These are phyloP conservation scores for Vanessa tameamea DNA, from an alignment of 1,140 invertebrate genomes.

Conservation along the genomic window DNA sequence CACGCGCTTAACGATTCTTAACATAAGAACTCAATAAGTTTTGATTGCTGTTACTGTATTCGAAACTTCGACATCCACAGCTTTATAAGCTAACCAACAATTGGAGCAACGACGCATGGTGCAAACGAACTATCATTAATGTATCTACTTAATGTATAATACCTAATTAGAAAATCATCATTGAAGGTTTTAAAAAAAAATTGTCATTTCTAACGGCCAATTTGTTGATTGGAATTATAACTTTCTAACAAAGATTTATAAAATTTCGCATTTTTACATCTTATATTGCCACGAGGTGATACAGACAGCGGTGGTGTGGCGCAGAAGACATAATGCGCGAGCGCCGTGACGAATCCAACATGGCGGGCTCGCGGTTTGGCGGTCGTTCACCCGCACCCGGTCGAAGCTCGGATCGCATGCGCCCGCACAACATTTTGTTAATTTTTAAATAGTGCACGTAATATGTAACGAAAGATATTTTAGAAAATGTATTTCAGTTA, in stretches of 20 bases:
- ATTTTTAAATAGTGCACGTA: slow-evolving; percentile 36
- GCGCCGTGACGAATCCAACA: slow-evolving; percentile 75
- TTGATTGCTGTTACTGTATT: too few species aligned
- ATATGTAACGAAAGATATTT: slow-evolving; percentile 18
- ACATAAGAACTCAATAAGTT: too few species aligned
- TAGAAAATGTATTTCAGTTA: background rate
- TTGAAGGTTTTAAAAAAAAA: too few species aligned
- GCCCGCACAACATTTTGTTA: slow-evolving; percentile 54
- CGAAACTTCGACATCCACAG: too few species aligned
- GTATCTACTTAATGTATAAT: too few species aligned
- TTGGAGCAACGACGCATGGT: too few species aligned
- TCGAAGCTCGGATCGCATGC: slow-evolving; percentile 56
- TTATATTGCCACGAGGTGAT: slow-evolving; percentile 32
- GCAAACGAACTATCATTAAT: too few species aligned
- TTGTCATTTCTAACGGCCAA: too few species aligned
- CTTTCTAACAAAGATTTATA: slow-evolving; percentile 1
- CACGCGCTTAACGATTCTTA: too few species aligned
- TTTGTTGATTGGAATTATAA: too few species aligned
- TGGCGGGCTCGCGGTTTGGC: slow-evolving; percentile 75
- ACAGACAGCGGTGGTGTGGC: slow-evolving; percentile 43
- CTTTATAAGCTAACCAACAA: too few species aligned
- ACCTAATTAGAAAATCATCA: too few species aligned
- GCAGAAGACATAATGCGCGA: slow-evolving; percentile 72
- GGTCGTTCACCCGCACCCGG: slow-evolving; percentile 71
- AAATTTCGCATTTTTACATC: slow-evolving; percentile 5